Evolutionary conservation across 2,888 invertebrate species (phyloP), one percentile per base, ranked within the genome.

Genomic region (Hofmannophila pseudospretella): DNA sequence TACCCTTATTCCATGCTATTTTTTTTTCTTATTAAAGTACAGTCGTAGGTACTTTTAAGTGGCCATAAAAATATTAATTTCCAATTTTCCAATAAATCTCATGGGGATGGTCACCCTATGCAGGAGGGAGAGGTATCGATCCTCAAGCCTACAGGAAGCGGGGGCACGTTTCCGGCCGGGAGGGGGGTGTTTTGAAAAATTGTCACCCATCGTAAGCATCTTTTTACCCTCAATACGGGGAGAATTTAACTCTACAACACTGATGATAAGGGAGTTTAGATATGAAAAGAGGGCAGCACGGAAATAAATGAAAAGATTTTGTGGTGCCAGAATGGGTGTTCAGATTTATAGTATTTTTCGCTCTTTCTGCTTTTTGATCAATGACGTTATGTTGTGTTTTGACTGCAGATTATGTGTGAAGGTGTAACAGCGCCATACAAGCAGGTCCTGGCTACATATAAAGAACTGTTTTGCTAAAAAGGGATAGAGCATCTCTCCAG

Each of bases 181-280:
- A 53, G 67, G 69, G 65, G 75, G 71, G 70, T 78, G 81, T 82
- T 84, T 82, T 85, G 81, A 84, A 84, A 86, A 86, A 86, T 85
- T 82, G 84, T 80, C 84, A 80, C 77, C 81, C 68, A 58, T 57
- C 60, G 22, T 22, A 22, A 63, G 67, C 64, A 57, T 60, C 64
- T 61, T 58, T 54, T 61, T 58, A 58, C 52, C 46, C 44, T 43
- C 49, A 48, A 54, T 58, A 56, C 52, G 58, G 46, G 36, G 53
- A 43, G 57, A 61, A 61, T 47, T 52, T 49, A 52, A 60, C 67
- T 58, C 50, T 74, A 66, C 40, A 10, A 7, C 11, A 8, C 20
- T 41, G 26, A 30, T 12, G 39, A 58, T 63, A 67, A 62, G 48
- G 55, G 42, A n/a, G 30, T 33, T 37, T 41, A 44, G 39, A 9